Base-by-base conservation (phyloP, 2,797 vertebrate species). In the Glossophaga mutica region DNA sequence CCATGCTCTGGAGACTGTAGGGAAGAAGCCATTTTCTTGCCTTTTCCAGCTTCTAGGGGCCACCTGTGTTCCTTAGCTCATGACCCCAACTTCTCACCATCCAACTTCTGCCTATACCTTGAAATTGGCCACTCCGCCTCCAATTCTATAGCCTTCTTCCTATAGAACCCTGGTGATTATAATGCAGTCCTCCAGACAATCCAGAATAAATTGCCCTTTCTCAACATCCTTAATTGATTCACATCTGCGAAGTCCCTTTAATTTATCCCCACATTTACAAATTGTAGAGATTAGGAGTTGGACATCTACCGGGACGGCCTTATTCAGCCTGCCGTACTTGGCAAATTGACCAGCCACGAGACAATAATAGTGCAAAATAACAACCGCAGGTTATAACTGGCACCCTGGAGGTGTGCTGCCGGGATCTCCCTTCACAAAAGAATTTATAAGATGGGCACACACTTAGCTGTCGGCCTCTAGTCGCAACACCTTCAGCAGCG, bases 111-210 rank as follows among this genome's bases (percentile, higher is more conserved):
- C 44, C 37, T 70, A 46, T 70, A 26, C 37, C 3, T 24, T 37
- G 18, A 9, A 22, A 16, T 73, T 46, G 76, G 5, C 57, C 44
- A 7, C 26, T 22, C 37, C 48, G 5, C 48, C 48, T 50, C 48
- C 6, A 18, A 50, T 50, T 76, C 34, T 3, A 7, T 11, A 1
- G 0, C 24, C 0, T 55, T n/a, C 5, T 18, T 77, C 32, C 77
- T 59, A 2, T 2, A 74, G 11, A 32, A 73, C 2, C 10, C 46
- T 67, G 32, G 9, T 77, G 26, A 44, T 24, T 67, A 50, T 6
- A 50, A 67, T 52, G 52, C 62, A 26, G 32, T 37, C 62, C 12
- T 32, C 11, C 21, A 37, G 34, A 52, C 55, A 42, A 87, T 29
- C 26, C 37, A 94, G 26, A 21, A 76, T 48, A 34, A 22, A 59